phyloP scores from a whole-genome alignment of 2,113 vertebrate genomes.

The Diadophis punctatus region DNA sequence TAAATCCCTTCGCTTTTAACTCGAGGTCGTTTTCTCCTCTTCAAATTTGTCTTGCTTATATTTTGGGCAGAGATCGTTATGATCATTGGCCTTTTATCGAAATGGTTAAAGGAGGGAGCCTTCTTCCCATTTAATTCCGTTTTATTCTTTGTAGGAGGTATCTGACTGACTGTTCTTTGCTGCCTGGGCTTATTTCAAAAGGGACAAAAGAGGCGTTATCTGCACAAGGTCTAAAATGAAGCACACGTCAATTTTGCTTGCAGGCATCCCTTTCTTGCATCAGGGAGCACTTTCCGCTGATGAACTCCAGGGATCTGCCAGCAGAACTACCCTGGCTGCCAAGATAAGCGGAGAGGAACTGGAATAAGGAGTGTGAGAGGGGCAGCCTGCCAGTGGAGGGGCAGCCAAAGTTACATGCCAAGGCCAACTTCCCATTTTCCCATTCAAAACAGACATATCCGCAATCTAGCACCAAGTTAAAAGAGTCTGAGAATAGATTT shows the following conservation, averaged over 20 bases:
- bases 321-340: neutral
- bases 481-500: neutral
- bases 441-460: neutral
- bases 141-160: neutral
- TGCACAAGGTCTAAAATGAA: neutral
- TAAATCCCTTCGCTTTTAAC: neutral
- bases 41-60: neutral
- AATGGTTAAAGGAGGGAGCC: neutral
- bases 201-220: neutral
- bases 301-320: neutral
- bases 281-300: neutral
- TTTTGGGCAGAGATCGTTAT: neutral
- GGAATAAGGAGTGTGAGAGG: neutral
- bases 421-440: neutral
- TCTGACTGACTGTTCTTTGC: neutral
- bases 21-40: neutral
- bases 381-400: neutral
- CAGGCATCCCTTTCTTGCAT: neutral
- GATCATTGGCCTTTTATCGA: neutral
- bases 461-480: neutral
- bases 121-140: neutral
- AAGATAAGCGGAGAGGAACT: neutral
- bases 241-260: neutral
- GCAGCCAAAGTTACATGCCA: neutral
- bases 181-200: neutral